A percentile compares a stretch with the other conserved stretches of the same genome.
These are phyloP conservation scores for Drosophila biarmipes DNA, from an alignment of 1,140 invertebrate genomes.

Conservation along the genomic window DNA sequence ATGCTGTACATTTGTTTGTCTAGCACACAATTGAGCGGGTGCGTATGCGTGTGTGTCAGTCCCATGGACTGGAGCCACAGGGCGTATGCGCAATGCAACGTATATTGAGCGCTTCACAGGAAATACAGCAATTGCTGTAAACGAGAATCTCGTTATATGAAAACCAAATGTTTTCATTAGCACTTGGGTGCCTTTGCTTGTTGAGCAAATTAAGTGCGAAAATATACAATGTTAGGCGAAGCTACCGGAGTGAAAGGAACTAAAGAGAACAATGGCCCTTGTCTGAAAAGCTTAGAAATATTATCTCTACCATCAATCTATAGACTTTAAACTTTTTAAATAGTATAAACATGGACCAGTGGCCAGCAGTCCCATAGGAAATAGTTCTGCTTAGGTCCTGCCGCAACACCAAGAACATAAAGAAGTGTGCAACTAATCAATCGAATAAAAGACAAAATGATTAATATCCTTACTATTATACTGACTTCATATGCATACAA, in stretches of 20 bases:
- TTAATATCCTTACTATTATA: too few relatives aligned
- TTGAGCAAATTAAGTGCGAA: conserved; percentile 21
- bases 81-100: conserved; percentile 38
- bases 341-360: too few relatives aligned
- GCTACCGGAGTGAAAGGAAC: neutral
- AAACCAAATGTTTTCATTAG: conserved; percentile 44
- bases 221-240: conserved; percentile 11
- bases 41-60: conserved; percentile 6
- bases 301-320: too few relatives aligned
- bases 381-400: too few relatives aligned
- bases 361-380: too few relatives aligned
- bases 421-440: too few relatives aligned
- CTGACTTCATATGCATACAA: too few relatives aligned
- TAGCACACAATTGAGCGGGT: conserved; percentile 2
- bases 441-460: too few relatives aligned
- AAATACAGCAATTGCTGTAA: conserved; percentile 20
- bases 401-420: too few relatives aligned
- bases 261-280: too few relatives aligned
- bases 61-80: conserved; percentile 19
- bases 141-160: conserved; percentile 36
- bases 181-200: conserved; percentile 21
- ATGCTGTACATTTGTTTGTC: conserved; percentile 25
- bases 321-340: too few relatives aligned
- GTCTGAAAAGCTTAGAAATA: too few relatives aligned
- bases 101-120: conserved; percentile 12